Conservation (phyloP, 92 coral and sea anemone species). For the Palythoa heliodiscus region DNA sequence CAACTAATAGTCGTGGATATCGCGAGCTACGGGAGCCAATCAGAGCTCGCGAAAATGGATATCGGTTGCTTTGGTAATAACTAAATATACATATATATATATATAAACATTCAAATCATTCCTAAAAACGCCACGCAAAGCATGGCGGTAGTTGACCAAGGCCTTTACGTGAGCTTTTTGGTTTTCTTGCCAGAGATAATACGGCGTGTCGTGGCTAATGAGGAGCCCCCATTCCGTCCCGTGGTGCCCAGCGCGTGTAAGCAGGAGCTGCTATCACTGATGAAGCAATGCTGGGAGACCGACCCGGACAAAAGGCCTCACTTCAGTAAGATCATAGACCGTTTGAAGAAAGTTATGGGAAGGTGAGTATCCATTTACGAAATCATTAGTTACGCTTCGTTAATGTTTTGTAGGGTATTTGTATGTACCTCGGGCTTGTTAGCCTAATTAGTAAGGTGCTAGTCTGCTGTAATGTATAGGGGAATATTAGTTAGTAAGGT, state of each 20-base stretch:
- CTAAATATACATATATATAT: no score
- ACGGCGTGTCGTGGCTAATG: constrained; percentile 71
- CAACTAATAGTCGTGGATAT: no score
- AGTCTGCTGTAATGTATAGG: no score
- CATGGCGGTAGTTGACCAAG: background rate
- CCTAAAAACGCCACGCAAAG: no score
- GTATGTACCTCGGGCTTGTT: no score
- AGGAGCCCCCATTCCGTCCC: constrained; percentile 88
- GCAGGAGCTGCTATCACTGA: constrained; percentile 68
- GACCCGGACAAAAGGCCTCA: constrained; percentile 81
- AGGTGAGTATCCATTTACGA: constrained; percentile 28
- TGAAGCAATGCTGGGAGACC: constrained; percentile 85
- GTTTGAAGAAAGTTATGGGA: constrained; percentile 75
- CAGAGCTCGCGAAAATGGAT: no score
- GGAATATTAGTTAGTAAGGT: no score
- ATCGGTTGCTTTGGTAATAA: no score
- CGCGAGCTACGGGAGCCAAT: no score
- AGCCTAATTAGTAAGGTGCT: no score
- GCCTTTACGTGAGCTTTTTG: background rate
- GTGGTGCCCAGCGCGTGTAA: constrained; percentile 79
- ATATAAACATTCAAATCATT: no score
- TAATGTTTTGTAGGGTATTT: no score
- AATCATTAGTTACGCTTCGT: background rate
- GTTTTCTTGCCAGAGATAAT: constrained; percentile 66
- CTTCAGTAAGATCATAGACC: constrained; percentile 75